Evolutionary conservation across 1,140 invertebrate genomes (phyloP), one percentile per base, ranked within the genome.

Genomic region (Drepana arcuata): DNA sequence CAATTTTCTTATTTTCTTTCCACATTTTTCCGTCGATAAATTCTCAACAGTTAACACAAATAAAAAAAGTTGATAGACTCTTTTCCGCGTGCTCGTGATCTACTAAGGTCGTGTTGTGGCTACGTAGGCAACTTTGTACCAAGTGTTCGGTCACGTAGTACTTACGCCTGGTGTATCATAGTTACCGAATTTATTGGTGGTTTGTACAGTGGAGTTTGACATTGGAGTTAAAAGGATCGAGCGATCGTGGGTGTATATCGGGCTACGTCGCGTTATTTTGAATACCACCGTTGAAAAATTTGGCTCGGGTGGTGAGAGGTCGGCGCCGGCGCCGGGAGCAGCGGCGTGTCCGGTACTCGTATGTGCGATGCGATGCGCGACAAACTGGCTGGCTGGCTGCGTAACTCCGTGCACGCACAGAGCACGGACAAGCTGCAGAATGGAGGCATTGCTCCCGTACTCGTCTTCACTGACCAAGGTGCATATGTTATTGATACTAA

Each of bases 321-420:
- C 64, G 69, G 74, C 70, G 53, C 50, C 42, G 34, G 42, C 50
- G 48, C 39, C 43, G 28, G 46, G 50, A 51, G 51, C 36, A 33
- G 42, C 50, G 48, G 37, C 43, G 28, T 45, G 50, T 51, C 49
- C 36, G 46, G 16, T 7, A 43, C 23, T 25, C 57, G 65, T 54
- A 67, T 65, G 66, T 66, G 74, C 72, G 64, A 78, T 77, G 75
- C 56, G 65, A 80, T 81, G 77, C 77, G 70, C 36, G 74, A 77
- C 29, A 77, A 71, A 71, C 63, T 81, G 34, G 46, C 70, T 42
- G 62, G 64, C 27, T 47, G 77, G 43, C 52, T 81, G 33, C 66
- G 70, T 26, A 65, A 53, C 52, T 62, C 71, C n/a, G 64, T 65
- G 43, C 55, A 55, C 46, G 59, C 70, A 41, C 61, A 55, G 28